A percentile compares a stretch with the other conserved stretches of the same genome.
Evolutionary conservation across 2,797 vertebrate genomes (phyloP).

Genomic region (Gila robusta): DNA sequence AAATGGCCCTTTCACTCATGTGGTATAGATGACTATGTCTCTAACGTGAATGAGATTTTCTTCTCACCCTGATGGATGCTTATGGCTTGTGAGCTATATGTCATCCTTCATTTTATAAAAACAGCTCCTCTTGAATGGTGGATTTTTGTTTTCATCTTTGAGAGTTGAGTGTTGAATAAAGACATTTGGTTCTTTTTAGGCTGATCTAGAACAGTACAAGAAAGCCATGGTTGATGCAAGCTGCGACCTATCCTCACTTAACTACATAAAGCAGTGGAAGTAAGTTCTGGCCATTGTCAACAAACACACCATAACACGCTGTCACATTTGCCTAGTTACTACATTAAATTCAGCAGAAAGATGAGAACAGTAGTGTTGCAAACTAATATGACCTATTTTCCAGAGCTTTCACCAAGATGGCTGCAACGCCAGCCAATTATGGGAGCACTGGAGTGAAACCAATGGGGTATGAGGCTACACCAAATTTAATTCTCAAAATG

Average conservation of each 20-base stretch:
- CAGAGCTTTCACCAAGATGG: slow-evolving; percentile 97
- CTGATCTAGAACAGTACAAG: slow-evolving; percentile 95
- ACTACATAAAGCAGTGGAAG: slow-evolving; percentile 99
- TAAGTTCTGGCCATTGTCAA: slow-evolving; percentile 76
- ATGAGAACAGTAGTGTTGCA: slow-evolving; percentile 34
- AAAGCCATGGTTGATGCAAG: slow-evolving; percentile 89
- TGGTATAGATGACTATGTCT: slow-evolving; percentile 42
- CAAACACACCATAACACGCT: slow-evolving; percentile 42
- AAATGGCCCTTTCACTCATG: slow-evolving; percentile 43
- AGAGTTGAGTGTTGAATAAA: slow-evolving; percentile 23
- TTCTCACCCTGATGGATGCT: slow-evolving; percentile 35
- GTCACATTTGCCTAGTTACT: slow-evolving; percentile 46
- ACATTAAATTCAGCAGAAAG: slow-evolving; percentile 35
- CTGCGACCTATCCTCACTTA: slow-evolving; percentile 93
- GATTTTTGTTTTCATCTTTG: slow-evolving; percentile 11
- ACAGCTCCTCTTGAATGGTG: slow-evolving; percentile 22
- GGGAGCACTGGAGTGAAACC: slow-evolving; percentile 90
- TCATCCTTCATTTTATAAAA: slow-evolving; percentile 32
- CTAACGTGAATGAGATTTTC: slow-evolving; percentile 28
- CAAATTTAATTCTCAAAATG: slow-evolving; percentile 22
- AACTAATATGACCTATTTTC: slow-evolving; percentile 43
- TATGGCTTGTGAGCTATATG: slow-evolving; percentile 24
- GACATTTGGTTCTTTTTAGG: slow-evolving; percentile 74
- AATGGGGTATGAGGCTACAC: slow-evolving; percentile 85
- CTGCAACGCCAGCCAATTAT: slow-evolving; percentile 89